phyloP scores from a whole-genome alignment of 1,140 invertebrate species.

The Conus betulinus region DNA sequence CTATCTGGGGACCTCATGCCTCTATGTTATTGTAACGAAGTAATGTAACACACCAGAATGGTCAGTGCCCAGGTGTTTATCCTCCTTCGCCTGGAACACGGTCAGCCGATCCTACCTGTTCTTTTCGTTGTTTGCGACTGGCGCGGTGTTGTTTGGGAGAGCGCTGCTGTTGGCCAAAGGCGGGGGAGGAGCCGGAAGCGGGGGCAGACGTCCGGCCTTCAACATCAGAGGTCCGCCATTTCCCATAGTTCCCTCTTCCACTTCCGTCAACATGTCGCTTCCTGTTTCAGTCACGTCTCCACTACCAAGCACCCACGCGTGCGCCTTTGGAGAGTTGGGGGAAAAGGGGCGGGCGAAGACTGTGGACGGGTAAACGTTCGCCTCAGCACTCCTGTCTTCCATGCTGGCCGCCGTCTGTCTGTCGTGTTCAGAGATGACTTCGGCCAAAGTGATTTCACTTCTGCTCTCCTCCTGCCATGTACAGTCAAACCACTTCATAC shows the following conservation, averaged over 20 bases:
- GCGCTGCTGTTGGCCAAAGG: neutral
- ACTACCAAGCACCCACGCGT: neutral
- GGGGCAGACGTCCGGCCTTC: neutral
- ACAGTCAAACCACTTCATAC: no score
- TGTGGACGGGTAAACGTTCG: neutral
- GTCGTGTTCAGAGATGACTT: no score
- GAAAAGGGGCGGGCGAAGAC: neutral
- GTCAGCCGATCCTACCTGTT: neutral
- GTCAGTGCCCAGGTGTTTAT: no score
- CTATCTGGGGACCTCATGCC: no score
- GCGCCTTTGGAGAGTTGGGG: neutral
- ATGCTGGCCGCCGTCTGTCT: no score
- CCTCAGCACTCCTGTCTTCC: no score
- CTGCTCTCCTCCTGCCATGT: no score
- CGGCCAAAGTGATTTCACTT: no score
- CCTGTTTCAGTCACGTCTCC: neutral
- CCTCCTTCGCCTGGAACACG: neutral
- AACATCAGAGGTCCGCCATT: neutral
- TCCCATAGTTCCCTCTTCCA: neutral
- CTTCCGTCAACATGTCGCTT: neutral
- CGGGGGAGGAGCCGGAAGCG: neutral
- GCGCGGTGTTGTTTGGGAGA: neutral
- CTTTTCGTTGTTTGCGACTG: constrained; percentile 3
- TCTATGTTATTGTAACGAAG: no score
- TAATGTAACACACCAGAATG: no score